These are phyloP conservation scores for Carassius carassius DNA, from an alignment of 2,113 vertebrate species.

Conservation along the genomic window DNA sequence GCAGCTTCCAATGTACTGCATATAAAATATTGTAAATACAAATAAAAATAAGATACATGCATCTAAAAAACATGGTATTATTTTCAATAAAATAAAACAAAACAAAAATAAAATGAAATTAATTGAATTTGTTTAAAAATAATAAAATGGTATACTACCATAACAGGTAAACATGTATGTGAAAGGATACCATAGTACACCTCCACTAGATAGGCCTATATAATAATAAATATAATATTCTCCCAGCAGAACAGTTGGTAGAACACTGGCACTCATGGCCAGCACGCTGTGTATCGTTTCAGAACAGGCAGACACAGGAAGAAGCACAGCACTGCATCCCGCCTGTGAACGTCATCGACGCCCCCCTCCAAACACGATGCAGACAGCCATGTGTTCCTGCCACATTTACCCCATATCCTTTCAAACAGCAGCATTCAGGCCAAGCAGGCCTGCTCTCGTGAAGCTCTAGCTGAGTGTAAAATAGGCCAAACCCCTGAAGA, in stretches of 20 bases:
- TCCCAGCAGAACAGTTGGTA: conserved; percentile 53
- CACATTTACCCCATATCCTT: conserved; percentile 58
- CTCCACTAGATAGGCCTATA: neutral
- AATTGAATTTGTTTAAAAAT: neutral
- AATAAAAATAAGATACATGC: neutral
- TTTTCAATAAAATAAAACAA: neutral
- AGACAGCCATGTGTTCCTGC: conserved; percentile 60
- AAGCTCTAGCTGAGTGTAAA: conserved; percentile 63
- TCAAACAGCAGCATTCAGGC: conserved; percentile 55
- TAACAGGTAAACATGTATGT: neutral
- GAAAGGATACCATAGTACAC: conserved; percentile 1
- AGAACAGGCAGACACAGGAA: conserved; percentile 58
- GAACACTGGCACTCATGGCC: conserved; percentile 38
- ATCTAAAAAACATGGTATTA: neutral
- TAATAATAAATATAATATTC: conserved; percentile 24
- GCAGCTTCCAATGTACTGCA: too few relatives aligned
- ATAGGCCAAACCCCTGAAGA: conserved; percentile 74
- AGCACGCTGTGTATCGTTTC: conserved; percentile 55
- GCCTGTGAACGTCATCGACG: conserved; percentile 40
- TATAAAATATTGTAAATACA: neutral
- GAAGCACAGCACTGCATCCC: conserved; percentile 45
- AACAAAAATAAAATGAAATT: neutral
- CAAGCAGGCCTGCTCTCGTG: conserved; percentile 61
- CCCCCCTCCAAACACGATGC: conserved; percentile 16
- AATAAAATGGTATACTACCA: too few relatives aligned